Evolutionary conservation across 2,888 invertebrate genomes (phyloP), one percentile per base, ranked within the genome.

Genomic region (Pseudococcus viburni): DNA sequence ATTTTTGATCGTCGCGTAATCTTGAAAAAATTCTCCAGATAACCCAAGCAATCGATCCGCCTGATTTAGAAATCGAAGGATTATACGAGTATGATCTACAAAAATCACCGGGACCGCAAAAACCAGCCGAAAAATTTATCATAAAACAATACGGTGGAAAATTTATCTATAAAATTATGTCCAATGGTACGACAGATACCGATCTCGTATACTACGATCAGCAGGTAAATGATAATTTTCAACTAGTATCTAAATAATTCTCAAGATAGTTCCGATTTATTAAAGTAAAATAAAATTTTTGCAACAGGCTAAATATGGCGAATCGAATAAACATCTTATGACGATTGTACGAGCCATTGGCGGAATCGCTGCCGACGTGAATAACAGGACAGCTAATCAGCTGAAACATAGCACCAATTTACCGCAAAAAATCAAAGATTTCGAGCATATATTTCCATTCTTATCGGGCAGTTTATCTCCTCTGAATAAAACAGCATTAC

Each of bases 31-130:
- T 46, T 46, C 46, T 46, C 9, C 80, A 83, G 80, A 83, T 83
- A n/a, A 46, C 11, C 15, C 80, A 83, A 9, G 9, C 46, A 19
- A 83, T 83, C 26, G 80, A 83, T 11, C 80, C 80, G 11, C 19
- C 42, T 19, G 19, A 46, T 46, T n/a, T 83, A 46, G 80, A 83
- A 83, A 83, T 83, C 19, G 46, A 12, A 83, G 80, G 80, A 46
- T 8, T 46, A 6, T 46, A 83, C 46, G 17, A 83, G 7, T 17
- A 33, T 33, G 3, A 33, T 2, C 1, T n/a, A 6, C 11, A 19
- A 8, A 42, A 46, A 46, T 19, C 42, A 6, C 15, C 8, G 17
- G 80, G n/a, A 42, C 4, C 39, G 19, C 0, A 12, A 7, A 33
- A 80, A 42, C 12, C 39, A 1, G n/a, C 3, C 8, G 12, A 46